phyloP scores from a whole-genome alignment of 2,888 invertebrate genomes.

The Malthinus seriepunctatus region DNA sequence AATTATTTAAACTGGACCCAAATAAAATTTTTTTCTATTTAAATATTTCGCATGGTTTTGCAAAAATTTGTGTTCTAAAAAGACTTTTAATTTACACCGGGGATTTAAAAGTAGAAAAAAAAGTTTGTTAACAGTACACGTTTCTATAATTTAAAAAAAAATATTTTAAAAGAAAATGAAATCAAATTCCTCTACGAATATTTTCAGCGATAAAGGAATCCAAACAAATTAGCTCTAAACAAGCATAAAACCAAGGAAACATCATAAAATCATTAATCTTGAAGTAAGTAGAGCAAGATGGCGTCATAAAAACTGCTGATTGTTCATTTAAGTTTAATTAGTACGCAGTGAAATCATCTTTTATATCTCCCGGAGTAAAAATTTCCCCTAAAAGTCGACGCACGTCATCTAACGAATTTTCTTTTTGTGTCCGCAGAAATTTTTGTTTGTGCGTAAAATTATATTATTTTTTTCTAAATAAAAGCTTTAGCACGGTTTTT shows the following conservation, averaged over 20 bases:
- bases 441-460: background rate
- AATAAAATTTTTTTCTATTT: background rate
- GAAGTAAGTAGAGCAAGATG: conserved; percentile 51
- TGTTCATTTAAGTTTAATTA: conserved; percentile 55
- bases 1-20: background rate
- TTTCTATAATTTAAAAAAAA: too few relatives aligned
- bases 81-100: background rate
- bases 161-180: background rate
- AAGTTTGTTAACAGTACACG: background rate
- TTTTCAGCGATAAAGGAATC: conserved; percentile 29
- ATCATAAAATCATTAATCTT: conserved; percentile 49
- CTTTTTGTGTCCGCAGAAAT: background rate
- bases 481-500: background rate
- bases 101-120: background rate
- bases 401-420: conserved; percentile 14
- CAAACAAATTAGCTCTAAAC: conserved; percentile 45
- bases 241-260: conserved; percentile 39
- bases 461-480: background rate
- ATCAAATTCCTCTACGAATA: background rate
- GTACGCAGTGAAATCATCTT: conserved; percentile 50
- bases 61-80: too few relatives aligned
- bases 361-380: conserved; percentile 34
- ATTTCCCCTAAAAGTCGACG: conserved; percentile 21
- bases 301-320: conserved; percentile 54
- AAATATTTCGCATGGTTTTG: background rate